Evolutionary conservation across 1,140 invertebrate genomes (phyloP).

Genomic region (Oreohelix idahoensis): DNA sequence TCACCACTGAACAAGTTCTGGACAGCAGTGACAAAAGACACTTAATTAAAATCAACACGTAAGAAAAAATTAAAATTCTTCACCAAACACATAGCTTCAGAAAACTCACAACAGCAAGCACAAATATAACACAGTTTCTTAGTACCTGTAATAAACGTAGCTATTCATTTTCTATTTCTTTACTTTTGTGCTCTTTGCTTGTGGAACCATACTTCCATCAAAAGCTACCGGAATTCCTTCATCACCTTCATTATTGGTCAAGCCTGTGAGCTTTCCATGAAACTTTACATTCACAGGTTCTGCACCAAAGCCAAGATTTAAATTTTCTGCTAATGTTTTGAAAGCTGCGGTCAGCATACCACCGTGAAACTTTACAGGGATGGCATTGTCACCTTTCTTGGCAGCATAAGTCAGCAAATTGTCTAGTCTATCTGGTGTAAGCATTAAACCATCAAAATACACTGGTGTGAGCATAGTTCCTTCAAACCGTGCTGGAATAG

Average conservation of each 20-base stretch:
- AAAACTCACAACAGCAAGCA: too few species aligned
- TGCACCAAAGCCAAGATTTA: background rate
- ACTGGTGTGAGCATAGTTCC: conserved; percentile 33
- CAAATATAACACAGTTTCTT: too few species aligned
- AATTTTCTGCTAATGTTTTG: conserved; percentile 22
- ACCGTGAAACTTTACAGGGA: conserved; percentile 25
- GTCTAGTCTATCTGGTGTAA: conserved; percentile 17
- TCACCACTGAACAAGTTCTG: too few species aligned
- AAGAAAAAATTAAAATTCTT: too few species aligned
- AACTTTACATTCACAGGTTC: conserved; percentile 29
- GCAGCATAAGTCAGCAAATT: background rate
- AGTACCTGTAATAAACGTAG: background rate
- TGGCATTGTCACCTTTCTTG: background rate
- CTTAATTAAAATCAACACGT: too few species aligned
- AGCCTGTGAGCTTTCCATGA: conserved; percentile 14
- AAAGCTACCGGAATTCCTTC: conserved; percentile 20
- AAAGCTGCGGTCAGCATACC: conserved; percentile 34
- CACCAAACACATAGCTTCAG: too few species aligned
- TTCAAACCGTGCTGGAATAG: conserved; percentile 25
- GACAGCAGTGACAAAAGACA: too few species aligned
- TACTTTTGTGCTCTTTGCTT: background rate
- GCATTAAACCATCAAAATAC: conserved; percentile 31
- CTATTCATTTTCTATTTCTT: background rate
- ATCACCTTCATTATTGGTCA: background rate
- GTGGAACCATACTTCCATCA: conserved; percentile 28